Evolutionary conservation across 64 coral and sea anemone genomes (phyloP).

Genomic region (Orbicella faveolata): DNA sequence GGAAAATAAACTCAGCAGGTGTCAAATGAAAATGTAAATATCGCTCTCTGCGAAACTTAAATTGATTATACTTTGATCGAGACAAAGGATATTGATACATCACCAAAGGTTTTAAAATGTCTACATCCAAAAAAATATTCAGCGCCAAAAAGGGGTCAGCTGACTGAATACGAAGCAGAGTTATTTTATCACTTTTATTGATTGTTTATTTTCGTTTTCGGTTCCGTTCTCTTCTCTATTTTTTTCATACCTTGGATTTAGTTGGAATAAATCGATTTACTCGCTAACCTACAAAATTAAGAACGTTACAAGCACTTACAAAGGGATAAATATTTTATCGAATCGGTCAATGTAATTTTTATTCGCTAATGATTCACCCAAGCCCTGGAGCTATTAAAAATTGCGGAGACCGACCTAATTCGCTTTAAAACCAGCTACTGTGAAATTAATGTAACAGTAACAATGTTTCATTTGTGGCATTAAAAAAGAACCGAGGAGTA

Average conservation of each 20-base stretch:
- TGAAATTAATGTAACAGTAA: not conserved
- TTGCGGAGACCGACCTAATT: not conserved
- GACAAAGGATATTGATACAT: not conserved
- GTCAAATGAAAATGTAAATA: slow-evolving; percentile 7
- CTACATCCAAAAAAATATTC: not conserved
- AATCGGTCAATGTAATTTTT: not conserved
- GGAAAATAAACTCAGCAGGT: not conserved
- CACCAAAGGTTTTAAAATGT: not conserved
- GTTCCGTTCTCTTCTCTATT: not conserved
- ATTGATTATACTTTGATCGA: not conserved
- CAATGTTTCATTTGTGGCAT: too few species aligned
- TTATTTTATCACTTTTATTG: not conserved
- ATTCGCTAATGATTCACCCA: not conserved
- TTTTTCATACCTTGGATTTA: not conserved
- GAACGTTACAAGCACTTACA: not conserved
- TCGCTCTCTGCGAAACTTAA: not conserved
- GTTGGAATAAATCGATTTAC: not conserved
- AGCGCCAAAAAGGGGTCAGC: not conserved
- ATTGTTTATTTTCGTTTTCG: not conserved
- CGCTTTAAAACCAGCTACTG: not conserved
- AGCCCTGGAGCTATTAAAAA: not conserved
- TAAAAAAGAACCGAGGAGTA: not conserved
- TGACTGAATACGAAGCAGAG: not conserved
- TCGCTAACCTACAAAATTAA: not conserved
- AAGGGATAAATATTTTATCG: not conserved